phyloP scores from a whole-genome alignment of 2,797 vertebrate species.

The Pristis pectinata region DNA sequence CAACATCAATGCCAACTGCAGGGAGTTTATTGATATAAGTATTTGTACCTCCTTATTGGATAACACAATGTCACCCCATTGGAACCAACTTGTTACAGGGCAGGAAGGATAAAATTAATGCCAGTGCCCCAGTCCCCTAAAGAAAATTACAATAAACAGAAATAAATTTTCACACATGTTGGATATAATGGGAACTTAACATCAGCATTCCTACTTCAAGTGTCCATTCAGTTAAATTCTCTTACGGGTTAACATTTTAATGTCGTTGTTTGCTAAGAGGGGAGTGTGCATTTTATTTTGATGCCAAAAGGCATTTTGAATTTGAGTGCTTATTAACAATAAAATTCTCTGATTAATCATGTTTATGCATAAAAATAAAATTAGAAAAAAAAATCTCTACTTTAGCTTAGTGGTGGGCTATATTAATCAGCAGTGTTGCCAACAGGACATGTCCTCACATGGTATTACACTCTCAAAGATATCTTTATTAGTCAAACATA shows the following conservation, averaged over 20 bases:
- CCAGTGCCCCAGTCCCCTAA: background rate
- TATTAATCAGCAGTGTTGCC: background rate
- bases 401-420: background rate
- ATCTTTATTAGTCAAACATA: no score
- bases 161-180: background rate
- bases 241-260: background rate
- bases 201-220: background rate
- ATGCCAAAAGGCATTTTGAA: background rate
- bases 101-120: background rate
- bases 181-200: background rate
- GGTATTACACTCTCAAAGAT: background rate
- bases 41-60: background rate
- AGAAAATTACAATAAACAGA: background rate
- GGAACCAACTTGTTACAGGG: background rate
- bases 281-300: background rate
- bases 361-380: background rate
- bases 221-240: background rate
- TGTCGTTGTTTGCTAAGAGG: background rate
- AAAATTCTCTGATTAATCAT: background rate
- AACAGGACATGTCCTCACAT: background rate
- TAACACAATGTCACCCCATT: background rate
- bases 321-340: background rate
- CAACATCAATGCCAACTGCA: background rate
- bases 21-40: background rate
- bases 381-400: background rate